These are phyloP conservation scores for Sycobia sp. DNA, from an alignment of 1,140 invertebrate species.

Conservation along the genomic window DNA sequence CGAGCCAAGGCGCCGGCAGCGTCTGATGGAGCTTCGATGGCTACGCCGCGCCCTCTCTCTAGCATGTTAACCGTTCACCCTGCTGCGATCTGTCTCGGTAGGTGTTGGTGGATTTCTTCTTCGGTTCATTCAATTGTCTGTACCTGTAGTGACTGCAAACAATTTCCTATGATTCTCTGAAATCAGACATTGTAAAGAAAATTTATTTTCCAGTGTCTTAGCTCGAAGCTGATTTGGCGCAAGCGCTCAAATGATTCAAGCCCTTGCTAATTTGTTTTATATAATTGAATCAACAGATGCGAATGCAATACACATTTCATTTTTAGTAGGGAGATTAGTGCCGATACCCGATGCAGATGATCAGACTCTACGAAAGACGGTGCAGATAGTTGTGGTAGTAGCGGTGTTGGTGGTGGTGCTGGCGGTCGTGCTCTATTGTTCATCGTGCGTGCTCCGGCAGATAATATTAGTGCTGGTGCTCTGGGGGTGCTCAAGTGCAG, in stretches of 20 bases:
- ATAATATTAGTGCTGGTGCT: neutral
- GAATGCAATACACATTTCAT: neutral
- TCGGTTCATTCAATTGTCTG: too few relatives aligned
- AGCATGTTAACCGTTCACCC: neutral
- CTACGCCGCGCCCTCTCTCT: neutral
- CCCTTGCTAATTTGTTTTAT: too few relatives aligned
- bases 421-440: neutral
- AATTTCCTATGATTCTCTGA: constrained; percentile 21
- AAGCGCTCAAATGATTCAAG: too few relatives aligned
- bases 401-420: neutral
- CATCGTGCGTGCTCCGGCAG: neutral
- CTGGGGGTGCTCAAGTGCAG: neutral
- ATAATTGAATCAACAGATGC: too few relatives aligned
- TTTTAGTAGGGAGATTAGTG: neutral
- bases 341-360: neutral
- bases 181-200: constrained; percentile 14
- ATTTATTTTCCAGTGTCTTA: constrained; percentile 7
- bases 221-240: too few relatives aligned
- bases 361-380: too few relatives aligned
- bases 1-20: too few relatives aligned
- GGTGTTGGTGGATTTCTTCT: too few relatives aligned
- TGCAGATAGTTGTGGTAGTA: neutral
- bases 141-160: too few relatives aligned
- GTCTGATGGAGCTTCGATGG: too few relatives aligned
- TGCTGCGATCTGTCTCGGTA: neutral